Evolutionary conservation across 2,888 invertebrate species (phyloP), one percentile per base, ranked within the genome.

Genomic region (Phyllotreta cruciferae): DNA sequence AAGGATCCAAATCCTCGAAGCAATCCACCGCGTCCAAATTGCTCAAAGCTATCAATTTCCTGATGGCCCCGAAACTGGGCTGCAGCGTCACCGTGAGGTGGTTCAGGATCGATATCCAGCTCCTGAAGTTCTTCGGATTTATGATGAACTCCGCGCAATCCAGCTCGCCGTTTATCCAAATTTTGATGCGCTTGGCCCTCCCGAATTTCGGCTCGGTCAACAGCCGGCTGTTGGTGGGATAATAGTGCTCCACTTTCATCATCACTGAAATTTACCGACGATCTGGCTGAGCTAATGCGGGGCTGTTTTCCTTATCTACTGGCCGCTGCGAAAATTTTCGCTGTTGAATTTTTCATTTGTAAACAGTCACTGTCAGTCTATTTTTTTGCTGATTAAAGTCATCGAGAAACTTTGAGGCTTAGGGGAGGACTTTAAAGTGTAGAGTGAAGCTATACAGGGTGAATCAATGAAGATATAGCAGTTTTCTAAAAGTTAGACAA

Each of bases 41-140:
- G 24, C 60, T 61, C 1, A 67, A 38, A 6, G 56, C 58, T 3
- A 67, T 39, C n/a, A 67, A 50, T 55, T 58, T 67, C 39, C 63
- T 50, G 1, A 67, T 44, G 0, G 65, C 65, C 7, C 67, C 67
- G 45, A 67, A 65, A 39, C 8, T 42, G 3, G 67, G 62, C 42
- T 62, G 37, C 10, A 63, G 45, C 8, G 49, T 58, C 14, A 56
- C 8, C 5, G 67, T 65, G 47, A 67, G 38, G 45, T 65, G 49
- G 35, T 10, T 11, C 10, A 57, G 47, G 35, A 67, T 57, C 1
- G 65, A 42, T 14, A 56, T 65, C 67, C 67, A 67, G 4, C 63
- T 67, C 42, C 67, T 57, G 35, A 63, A 56, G 34, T 53, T 45
- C 13, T 67, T 67, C n/a, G 67, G 67, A 57, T 67, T 67, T 36